Conservation (phyloP, 2,797 vertebrate genomes). For the Phaenicophaeus curvirostris region DNA sequence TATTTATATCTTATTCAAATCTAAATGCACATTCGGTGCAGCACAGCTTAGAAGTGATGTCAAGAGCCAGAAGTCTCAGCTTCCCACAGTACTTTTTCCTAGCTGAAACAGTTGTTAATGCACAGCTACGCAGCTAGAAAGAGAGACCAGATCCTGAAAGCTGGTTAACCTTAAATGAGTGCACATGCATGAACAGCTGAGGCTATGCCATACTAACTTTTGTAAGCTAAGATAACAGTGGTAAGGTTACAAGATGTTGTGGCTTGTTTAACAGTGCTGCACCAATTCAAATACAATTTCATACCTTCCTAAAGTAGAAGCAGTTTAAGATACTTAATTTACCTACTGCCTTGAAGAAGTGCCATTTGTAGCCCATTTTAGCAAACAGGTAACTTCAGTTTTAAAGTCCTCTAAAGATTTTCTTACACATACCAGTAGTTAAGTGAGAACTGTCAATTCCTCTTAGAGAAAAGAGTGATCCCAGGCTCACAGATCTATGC, state of each 20-base stretch:
- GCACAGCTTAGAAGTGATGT: neutral
- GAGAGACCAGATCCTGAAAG: neutral
- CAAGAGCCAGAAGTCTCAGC: neutral
- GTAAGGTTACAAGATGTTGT: neutral
- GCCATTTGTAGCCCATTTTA: neutral
- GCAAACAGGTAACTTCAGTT: neutral
- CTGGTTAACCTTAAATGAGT: neutral
- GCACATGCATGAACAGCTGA: neutral
- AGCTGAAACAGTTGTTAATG: neutral
- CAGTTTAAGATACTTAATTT: neutral
- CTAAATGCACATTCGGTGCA: neutral
- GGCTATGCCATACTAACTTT: neutral
- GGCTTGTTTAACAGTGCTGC: neutral
- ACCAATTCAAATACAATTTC: neutral
- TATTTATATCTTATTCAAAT: neutral
- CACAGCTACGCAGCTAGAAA: neutral
- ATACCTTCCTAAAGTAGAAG: neutral
- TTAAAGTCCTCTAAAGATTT: neutral
- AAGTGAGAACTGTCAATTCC: neutral
- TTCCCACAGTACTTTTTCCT: neutral
- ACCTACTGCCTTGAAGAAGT: neutral
- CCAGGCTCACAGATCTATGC: neutral
- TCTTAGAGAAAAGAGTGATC: neutral
- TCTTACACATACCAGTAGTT: neutral
- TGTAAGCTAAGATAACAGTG: neutral